These are phyloP conservation scores for Cepaea nemoralis DNA, from an alignment of 1,140 invertebrate species.

Conservation along the genomic window DNA sequence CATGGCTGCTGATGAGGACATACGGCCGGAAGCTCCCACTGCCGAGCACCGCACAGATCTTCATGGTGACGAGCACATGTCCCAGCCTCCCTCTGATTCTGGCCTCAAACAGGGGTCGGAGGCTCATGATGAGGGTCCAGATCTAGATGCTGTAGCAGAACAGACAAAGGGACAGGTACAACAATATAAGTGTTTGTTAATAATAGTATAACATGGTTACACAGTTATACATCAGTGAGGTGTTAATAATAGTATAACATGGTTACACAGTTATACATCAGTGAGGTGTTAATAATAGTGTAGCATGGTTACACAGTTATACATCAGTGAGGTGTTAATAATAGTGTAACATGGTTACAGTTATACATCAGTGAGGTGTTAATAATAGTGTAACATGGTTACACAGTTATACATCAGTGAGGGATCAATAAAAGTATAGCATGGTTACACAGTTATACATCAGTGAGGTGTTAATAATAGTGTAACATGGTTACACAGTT, in stretches of 20 bases:
- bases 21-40: neutral
- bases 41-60: neutral
- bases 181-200: neutral
- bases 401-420: too few relatives aligned
- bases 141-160: neutral
- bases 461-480: neutral
- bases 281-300: neutral
- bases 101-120: neutral
- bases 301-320: too few relatives aligned
- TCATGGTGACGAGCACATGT: neutral
- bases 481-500: too few relatives aligned
- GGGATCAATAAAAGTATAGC: too few relatives aligned
- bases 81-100: neutral
- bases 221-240: too few relatives aligned
- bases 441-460: too few relatives aligned
- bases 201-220: too few relatives aligned
- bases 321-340: neutral
- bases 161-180: neutral
- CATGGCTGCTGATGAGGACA: neutral
- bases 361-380: neutral
- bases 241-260: too few relatives aligned
- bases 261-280: too few relatives aligned
- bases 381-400: too few relatives aligned
- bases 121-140: neutral
- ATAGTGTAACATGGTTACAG: too few relatives aligned